These are phyloP conservation scores for Tryphoninae sp. DNA, from an alignment of 2,888 invertebrate species.

Conservation along the genomic window DNA sequence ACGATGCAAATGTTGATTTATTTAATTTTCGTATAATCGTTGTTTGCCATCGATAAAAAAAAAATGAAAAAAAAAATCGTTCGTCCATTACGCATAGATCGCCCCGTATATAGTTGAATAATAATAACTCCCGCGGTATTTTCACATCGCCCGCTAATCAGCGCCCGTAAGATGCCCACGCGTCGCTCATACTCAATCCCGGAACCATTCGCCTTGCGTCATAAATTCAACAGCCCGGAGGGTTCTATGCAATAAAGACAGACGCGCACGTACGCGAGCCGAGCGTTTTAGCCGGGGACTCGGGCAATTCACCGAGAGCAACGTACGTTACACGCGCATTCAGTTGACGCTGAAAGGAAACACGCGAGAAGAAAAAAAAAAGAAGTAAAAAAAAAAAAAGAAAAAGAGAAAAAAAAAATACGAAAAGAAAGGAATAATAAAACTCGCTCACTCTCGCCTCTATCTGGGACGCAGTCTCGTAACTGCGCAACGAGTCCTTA, in stretches of 20 bases:
- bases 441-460: conserved; percentile 7
- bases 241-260: conserved; percentile 34
- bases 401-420: conserved; percentile 1
- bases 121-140: conserved; percentile 47
- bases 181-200: conserved; percentile 28
- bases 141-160: conserved; percentile 58
- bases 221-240: conserved; percentile 44
- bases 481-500: conserved; percentile 5
- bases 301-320: conserved; percentile 3
- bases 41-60: neutral
- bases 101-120: neutral
- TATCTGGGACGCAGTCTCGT: neutral
- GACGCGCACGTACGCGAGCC: conserved; percentile 2
- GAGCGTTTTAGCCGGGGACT: neutral
- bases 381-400: neutral
- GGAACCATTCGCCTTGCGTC: conserved; percentile 63
- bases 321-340: conserved; percentile 17
- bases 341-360: conserved; percentile 6
- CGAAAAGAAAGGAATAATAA: no score
- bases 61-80: neutral
- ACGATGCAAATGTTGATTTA: no score
- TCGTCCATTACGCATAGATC: neutral
- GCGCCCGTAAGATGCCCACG: conserved; percentile 28
- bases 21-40: no score
- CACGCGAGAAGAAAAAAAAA: neutral